Evolutionary conservation across 1,140 invertebrate species (phyloP).

Genomic region (Solenopsis invicta): DNA sequence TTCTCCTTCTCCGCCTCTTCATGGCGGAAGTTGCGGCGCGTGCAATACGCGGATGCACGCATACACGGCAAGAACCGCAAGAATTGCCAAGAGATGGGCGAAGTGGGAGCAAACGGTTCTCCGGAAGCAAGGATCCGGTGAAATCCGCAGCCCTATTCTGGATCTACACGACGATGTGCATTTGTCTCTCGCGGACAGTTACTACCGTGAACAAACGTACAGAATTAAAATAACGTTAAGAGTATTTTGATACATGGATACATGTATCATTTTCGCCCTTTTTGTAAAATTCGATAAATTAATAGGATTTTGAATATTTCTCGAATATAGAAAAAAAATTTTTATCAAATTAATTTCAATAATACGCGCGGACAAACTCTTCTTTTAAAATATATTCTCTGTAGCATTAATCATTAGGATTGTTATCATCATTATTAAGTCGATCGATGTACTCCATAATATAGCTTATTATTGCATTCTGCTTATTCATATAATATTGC

Average conservation of each 20-base stretch:
- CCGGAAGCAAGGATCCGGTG: constrained; percentile 37
- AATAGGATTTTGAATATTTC: background rate
- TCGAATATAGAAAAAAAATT: background rate
- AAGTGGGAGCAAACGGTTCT: constrained; percentile 6
- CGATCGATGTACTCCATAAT: background rate
- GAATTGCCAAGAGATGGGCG: constrained; percentile 33
- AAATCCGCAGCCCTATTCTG: constrained; percentile 3
- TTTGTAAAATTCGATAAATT: background rate
- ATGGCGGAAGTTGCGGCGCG: constrained; percentile 36
- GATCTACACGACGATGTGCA: background rate
- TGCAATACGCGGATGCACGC: constrained; percentile 28
- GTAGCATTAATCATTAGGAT: background rate
- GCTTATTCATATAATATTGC: background rate
- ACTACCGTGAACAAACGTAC: background rate
- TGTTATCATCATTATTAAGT: background rate
- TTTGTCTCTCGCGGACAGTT: constrained; percentile 27
- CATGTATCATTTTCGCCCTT: background rate
- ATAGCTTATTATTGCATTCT: background rate
- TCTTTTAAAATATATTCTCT: background rate
- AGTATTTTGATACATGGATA: background rate
- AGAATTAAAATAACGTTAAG: background rate
- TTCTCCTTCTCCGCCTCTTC: background rate
- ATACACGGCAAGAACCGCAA: constrained; percentile 29
- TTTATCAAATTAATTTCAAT: background rate
- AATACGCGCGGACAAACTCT: background rate